Evolutionary conservation across 2,113 vertebrate genomes (phyloP).

Genomic region (Phrynosoma blainvillii): DNA sequence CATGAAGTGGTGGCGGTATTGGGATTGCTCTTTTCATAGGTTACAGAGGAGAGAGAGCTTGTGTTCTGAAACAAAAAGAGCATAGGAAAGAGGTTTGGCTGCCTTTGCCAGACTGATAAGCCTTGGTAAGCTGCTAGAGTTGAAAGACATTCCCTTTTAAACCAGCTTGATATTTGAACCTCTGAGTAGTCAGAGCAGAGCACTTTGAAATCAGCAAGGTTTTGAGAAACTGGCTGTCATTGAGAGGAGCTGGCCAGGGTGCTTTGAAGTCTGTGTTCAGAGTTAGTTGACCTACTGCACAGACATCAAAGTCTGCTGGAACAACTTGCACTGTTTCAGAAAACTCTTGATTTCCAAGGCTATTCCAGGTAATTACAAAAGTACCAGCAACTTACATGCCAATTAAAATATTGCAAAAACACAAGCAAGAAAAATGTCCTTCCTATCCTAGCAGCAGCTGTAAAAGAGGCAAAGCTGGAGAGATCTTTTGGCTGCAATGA

Average conservation of each 20-base stretch:
- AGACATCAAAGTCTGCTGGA: conserved; percentile 7
- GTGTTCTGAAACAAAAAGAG: conserved; percentile 25
- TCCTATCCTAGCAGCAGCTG: not conserved
- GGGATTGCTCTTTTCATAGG: not conserved
- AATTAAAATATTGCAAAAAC: not conserved
- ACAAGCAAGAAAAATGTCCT: conserved; percentile 5
- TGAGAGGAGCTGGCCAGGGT: conserved; percentile 9
- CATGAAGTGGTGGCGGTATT: no score
- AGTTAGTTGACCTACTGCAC: conserved; percentile 26
- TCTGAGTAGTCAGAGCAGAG: conserved; percentile 33
- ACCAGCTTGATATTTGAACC: conserved; percentile 39
- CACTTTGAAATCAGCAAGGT: conserved; percentile 45
- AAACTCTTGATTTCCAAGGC: conserved; percentile 12
- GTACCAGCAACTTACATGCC: not conserved
- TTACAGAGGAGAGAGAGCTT: not conserved
- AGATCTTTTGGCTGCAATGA: not conserved
- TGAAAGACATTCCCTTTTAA: conserved; percentile 38
- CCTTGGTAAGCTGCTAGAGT: conserved; percentile 9
- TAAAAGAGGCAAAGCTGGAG: not conserved
- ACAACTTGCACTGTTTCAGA: conserved; percentile 4
- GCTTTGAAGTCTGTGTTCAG: conserved; percentile 29
- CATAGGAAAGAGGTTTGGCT: not conserved
- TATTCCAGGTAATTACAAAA: conserved; percentile 3
- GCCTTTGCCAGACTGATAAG: conserved; percentile 15
- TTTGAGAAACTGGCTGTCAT: conserved; percentile 45